Base-by-base conservation (phyloP, 2,797 vertebrate species). In the Erpetoichthys calabaricus region DNA sequence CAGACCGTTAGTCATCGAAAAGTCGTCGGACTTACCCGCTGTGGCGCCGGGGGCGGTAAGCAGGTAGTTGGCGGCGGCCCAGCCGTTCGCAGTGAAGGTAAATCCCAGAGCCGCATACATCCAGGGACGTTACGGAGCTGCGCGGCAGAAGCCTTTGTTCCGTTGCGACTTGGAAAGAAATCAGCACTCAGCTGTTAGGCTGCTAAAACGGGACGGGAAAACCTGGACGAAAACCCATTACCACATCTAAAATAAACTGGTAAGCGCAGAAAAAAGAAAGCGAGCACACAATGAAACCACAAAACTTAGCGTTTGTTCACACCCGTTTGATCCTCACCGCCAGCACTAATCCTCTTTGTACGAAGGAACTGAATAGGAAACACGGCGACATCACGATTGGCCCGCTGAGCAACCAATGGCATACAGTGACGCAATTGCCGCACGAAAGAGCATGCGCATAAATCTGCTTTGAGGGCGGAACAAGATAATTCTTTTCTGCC, bases 131-230 rank as follows among this genome's bases (percentile, higher is more conserved):
- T 64, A 25, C 25, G 25, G 25, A 25, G 61, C 57, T 62, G 56
- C 51, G 63, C 47, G 63, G 62, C 70, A 66, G 66, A 62, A 68
- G 71, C 73, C 74, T 76, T 76, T 76, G 74, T 76, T 76, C 70
- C 60, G 63, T 65, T 62, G 25, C 25, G 25, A 25, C 25, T 25
- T 25, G 25, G 25, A 25, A 25, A 25, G 25, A 25, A 25, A 25
- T 25, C 25, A 25, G 25, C 25, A 25, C 25, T 25, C 25, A 25
- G 25, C 25, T 25, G 25, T 25, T 25, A 25, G 25, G 25, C 25
- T 25, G 25, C 25, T 25, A 25, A 41, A 4, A 4, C n/a, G 8
- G 55, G n/a, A 8, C 5, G 4, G 53, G 41, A 7, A 25, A 25
- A 25, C 25, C 25, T 25, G 25, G 25, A 25, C 25, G 25, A 25